phyloP scores from a whole-genome alignment of 2,888 invertebrate species.

The Eupithecia subfuscata region DNA sequence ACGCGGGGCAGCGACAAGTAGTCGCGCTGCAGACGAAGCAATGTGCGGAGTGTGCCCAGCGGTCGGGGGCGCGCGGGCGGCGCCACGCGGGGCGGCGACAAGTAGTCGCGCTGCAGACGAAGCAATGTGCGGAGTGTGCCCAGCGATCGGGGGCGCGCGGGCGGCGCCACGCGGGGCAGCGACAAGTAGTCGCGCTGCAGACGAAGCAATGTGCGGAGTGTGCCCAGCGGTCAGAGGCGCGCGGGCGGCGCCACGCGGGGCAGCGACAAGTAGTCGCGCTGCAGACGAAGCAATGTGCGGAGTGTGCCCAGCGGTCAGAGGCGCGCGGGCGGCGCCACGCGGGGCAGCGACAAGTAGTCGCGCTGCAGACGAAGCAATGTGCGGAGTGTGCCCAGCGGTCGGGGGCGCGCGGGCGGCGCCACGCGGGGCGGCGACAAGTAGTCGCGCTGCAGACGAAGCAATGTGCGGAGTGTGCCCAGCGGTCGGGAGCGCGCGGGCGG shows the following conservation, averaged over 20 bases:
- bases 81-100: conserved; percentile 28
- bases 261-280: conserved; percentile 39
- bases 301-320: too few species aligned
- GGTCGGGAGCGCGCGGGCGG: background rate
- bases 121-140: too few species aligned
- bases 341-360: conserved; percentile 38
- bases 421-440: conserved; percentile 34
- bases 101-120: conserved; percentile 46
- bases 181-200: conserved; percentile 42
- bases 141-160: too few species aligned
- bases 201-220: conserved; percentile 62
- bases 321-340: conserved; percentile 11
- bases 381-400: too few species aligned
- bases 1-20: conserved; percentile 33
- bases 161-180: conserved; percentile 17
- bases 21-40: conserved; percentile 50
- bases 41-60: too few species aligned
- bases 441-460: conserved; percentile 50
- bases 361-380: conserved; percentile 55
- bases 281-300: conserved; percentile 58
- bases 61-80: background rate
- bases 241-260: conserved; percentile 10
- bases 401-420: conserved; percentile 7
- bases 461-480: conserved; percentile 48
- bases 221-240: too few species aligned